Base-by-base conservation (phyloP, 1,140 invertebrate genomes). In the Sitodiplosis mosellana region DNA sequence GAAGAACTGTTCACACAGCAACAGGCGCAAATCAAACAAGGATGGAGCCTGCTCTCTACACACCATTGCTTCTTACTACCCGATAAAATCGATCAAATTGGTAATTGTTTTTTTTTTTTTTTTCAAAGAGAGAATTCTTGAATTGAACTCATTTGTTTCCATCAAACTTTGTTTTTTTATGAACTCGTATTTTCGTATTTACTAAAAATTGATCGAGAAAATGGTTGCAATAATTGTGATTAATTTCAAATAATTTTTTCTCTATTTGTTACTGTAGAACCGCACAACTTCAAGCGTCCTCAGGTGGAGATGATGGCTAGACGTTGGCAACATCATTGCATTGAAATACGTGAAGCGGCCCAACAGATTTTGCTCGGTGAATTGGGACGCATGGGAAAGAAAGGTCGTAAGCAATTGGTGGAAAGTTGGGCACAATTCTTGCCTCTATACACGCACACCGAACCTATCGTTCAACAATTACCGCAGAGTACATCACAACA, bases 271-370 rank as follows among this genome's bases (percentile, higher is more conserved):
- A 41, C 53, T 52, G 52, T 72, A 51, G 85, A 87, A 19, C 75
- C 78, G 0, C 80, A 81, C 52, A 76, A 77, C 46, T 97, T 92
- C 60, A 90, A 94, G 61, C 74, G 87, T 18, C 90, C 92, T 0
- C 83, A 91, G 65, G 86, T 99, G 1, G 94, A 99, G 65, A 91
- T 96, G 78, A 77, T 99, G 71, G 94, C 93, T 10, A 76, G 91
- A 20, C 73, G 91, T 41, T 99, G 95, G 95, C 95, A 99, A 65
- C 94, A 99, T 69, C 84, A 94, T 52, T 98, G 94, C 67, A 73
- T 98, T 7, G 94, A 99, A 71, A 89, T 92, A 42, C 69, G 95
- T 10, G 91, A 97, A 67, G 94, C 95, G 0, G 87, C 93, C 0
- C 95, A 99, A 63, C 92, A 94, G 19, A 70, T 99, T 1, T 65